phyloP scores from a whole-genome alignment of 2,888 invertebrate genomes.

The Rhogogaster chlorosoma region DNA sequence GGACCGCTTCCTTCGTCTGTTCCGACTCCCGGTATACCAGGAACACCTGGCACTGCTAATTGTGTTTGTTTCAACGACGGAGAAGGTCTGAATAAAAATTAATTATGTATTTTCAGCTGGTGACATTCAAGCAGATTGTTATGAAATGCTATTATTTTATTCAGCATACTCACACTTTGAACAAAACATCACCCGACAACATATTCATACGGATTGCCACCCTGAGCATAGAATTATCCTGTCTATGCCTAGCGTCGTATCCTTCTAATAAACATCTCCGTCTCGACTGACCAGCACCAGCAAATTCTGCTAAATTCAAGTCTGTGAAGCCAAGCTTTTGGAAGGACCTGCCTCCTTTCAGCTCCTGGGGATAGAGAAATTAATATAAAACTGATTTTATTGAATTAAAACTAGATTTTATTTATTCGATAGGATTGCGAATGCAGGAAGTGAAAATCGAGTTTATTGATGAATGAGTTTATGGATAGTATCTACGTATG shows the following conservation, averaged over 20 bases:
- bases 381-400: conserved; percentile 33
- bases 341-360: conserved; percentile 90
- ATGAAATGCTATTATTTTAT: conserved; percentile 8
- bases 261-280: conserved; percentile 96
- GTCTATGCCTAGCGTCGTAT: conserved; percentile 94
- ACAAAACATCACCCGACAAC: conserved; percentile 97
- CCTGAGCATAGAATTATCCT: conserved; percentile 97
- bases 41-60: conserved; percentile 76
- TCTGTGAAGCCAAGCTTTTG: conserved; percentile 99
- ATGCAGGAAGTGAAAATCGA: conserved; percentile 39
- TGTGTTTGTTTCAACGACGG: conserved; percentile 82
- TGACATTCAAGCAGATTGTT: neutral
- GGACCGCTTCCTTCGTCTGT: conserved; percentile 71
- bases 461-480: neutral
- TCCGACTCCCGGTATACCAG: conserved; percentile 68
- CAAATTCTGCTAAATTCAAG: conserved; percentile 97
- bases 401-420: neutral
- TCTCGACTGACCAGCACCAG: conserved; percentile 93
- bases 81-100: conserved; percentile 80
- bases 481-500: neutral
- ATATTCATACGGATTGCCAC: conserved; percentile 96
- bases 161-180: conserved; percentile 93
- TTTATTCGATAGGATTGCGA: conserved; percentile 11
- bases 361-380: conserved; percentile 79
- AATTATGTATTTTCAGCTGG: conserved; percentile 17